These are phyloP conservation scores for Styela plicata DNA, from an alignment of 23 tunicate species.

Conservation along the genomic window DNA sequence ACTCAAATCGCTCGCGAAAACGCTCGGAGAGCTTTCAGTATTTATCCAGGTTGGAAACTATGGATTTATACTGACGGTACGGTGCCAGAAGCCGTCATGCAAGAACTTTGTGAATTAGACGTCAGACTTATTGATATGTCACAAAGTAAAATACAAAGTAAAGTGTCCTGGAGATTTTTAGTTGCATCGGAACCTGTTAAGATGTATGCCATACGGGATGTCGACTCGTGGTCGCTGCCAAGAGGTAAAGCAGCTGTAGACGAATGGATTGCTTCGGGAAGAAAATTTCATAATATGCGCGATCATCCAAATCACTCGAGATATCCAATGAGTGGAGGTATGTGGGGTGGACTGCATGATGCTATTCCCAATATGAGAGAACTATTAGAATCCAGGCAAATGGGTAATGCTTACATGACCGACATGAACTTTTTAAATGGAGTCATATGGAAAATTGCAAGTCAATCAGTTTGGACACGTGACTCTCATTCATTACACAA, in stretches of 20 bases:
- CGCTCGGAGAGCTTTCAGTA: not conserved
- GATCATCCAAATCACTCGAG: too few relatives aligned
- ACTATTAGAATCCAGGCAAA: too few relatives aligned
- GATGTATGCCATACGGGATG: not conserved
- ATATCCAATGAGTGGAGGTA: too few relatives aligned
- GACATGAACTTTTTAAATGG: too few relatives aligned
- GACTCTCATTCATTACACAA: too few relatives aligned
- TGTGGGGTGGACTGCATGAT: too few relatives aligned
- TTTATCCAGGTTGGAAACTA: slow-evolving; percentile 20
- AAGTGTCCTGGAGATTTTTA: slow-evolving; percentile 20
- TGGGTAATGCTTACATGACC: too few relatives aligned
- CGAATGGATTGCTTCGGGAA: slow-evolving; percentile 18
- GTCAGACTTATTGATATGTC: slow-evolving; percentile 10
- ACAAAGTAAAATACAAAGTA: not conserved
- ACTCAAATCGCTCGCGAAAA: not conserved
- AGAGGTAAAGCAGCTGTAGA: slow-evolving; percentile 18
- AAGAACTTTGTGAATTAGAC: not conserved
- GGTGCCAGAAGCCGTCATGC: not conserved
- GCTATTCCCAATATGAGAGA: too few relatives aligned
- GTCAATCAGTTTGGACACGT: too few relatives aligned
- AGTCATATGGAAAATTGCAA: too few relatives aligned
- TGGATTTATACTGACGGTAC: slow-evolving; percentile 12
- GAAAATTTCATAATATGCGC: slow-evolving; percentile 14
- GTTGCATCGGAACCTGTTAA: slow-evolving; percentile 16
- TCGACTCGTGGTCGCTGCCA: not conserved